Percentiles rank a stretch among this genome's conserved stretches.
phyloP scores from a whole-genome alignment of 35 echinoderm and acorn worm species.

The Heliocidaris erythrogramma region DNA sequence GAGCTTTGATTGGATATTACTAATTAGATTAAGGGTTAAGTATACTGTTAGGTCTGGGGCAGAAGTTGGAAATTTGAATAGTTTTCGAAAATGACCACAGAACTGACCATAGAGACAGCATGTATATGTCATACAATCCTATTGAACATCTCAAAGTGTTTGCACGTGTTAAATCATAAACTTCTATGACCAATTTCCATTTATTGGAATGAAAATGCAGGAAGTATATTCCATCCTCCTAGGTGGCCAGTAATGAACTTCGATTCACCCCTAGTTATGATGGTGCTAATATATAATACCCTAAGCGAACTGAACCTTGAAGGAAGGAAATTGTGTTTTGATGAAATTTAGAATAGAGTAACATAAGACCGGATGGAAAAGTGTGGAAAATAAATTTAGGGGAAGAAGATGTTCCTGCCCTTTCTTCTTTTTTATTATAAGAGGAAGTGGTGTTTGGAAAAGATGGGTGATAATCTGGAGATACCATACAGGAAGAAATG shows the following conservation, averaged over 20 bases:
- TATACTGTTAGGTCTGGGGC: too few relatives aligned
- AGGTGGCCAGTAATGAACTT: not conserved
- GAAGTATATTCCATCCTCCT: too few relatives aligned
- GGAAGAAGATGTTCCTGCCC: not conserved
- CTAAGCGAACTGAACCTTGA: not conserved
- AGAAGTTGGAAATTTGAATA: too few relatives aligned
- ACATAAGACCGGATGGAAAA: not conserved
- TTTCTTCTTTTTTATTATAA: not conserved
- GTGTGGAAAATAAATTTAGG: not conserved
- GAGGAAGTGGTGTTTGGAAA: not conserved
- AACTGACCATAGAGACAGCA: too few relatives aligned
- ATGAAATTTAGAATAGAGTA: not conserved
- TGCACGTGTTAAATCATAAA: too few relatives aligned
- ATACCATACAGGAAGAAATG: not conserved
- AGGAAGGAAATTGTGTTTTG: not conserved
- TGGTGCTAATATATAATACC: not conserved
- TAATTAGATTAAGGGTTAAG: too few relatives aligned
- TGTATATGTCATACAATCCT: too few relatives aligned
- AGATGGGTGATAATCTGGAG: not conserved
- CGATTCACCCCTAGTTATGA: not conserved
- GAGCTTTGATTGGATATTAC: too few relatives aligned
- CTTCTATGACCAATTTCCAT: too few relatives aligned
- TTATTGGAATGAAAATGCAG: too few relatives aligned
- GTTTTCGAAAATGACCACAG: too few relatives aligned
- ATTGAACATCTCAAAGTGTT: too few relatives aligned